These are phyloP conservation scores for Tetrao urogallus DNA, from an alignment of 2,113 vertebrate genomes.

Conservation along the genomic window DNA sequence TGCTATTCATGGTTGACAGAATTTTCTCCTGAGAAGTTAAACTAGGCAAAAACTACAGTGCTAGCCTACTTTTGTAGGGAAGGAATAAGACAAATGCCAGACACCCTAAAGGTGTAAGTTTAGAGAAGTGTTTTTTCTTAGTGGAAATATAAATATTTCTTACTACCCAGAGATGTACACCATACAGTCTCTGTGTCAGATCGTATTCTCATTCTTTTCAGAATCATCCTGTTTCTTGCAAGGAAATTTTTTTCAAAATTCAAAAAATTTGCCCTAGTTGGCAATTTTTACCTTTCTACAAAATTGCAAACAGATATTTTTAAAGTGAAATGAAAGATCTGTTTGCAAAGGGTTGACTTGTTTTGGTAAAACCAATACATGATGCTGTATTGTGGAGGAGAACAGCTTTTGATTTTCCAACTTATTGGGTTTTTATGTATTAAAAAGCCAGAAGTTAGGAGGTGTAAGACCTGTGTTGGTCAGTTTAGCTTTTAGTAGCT, in stretches of 20 bases:
- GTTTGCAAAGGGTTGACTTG: not conserved
- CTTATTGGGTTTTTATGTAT: not conserved
- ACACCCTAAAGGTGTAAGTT: not conserved
- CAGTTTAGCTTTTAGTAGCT: not conserved
- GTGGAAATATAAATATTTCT: not conserved
- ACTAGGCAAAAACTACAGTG: not conserved
- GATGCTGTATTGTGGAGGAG: not conserved
- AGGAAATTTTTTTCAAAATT: not conserved
- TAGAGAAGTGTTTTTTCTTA: not conserved
- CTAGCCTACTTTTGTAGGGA: not conserved
- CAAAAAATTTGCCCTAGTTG: not conserved
- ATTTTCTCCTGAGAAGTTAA: not conserved
- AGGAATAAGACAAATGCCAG: not conserved
- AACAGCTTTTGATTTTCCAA: not conserved
- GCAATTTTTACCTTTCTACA: not conserved
- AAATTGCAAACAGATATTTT: rapidly evolving
- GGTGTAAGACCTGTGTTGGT: not conserved
- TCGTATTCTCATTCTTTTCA: not conserved
- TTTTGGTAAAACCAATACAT: not conserved
- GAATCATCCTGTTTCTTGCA: not conserved
- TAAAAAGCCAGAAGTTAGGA: not conserved
- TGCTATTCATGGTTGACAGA: not conserved
- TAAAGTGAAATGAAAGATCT: not conserved
- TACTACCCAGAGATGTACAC: rapidly evolving
- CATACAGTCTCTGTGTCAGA: not conserved